Base-by-base conservation (phyloP, 2,113 vertebrate genomes). In the Oxygymnocypris stewartii region DNA sequence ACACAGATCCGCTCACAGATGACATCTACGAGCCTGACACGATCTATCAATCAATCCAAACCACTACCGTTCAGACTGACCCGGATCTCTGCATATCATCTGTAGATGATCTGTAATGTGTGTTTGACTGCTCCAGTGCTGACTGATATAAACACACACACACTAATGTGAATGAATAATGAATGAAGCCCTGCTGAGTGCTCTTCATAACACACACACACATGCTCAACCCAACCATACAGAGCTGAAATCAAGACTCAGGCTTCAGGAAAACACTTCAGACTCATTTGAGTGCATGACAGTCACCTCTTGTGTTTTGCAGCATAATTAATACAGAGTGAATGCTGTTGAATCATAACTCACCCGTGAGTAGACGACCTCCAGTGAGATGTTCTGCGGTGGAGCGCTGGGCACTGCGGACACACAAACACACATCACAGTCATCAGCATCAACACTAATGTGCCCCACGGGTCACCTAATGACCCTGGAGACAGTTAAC, bases 341-440 rank as follows among this genome's bases (percentile, higher is more conserved):
- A 37, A 42, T n/a, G 37, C n/a, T 4, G 37, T n/a, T 59, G 20
- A 12, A 47, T 85, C n/a, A 82, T 9, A 11, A 90, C 91, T 92
- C 85, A 97, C 96, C 92, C 95, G 94, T 14, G 96, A 97, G 87
- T 96, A 96, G 4, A 96, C 94, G 83, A 96, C 96, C 91, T 97
- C 96, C 90, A 96, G 89, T 11, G 96, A 96, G 85, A 96, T 59
- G 20, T 97, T 97, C 91, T 96, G 96, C 12, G 96, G 96, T 4
- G 91, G 89, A 6, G 94, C 92, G 0, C 95, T 96, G 28, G 96
- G 96, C 87, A 96, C 96, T 97, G 89, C 1, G 92, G 92, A 16
- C 4, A 51, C 85, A 59, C 67, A 74, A 57, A 59, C 78, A 80
- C 78, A 80, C 9, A 80, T 14, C 69, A 28, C 3, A 12, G 4